These are phyloP conservation scores for Neopelma chrysocephalum DNA, from an alignment of 2,797 vertebrate genomes.

Conservation along the genomic window DNA sequence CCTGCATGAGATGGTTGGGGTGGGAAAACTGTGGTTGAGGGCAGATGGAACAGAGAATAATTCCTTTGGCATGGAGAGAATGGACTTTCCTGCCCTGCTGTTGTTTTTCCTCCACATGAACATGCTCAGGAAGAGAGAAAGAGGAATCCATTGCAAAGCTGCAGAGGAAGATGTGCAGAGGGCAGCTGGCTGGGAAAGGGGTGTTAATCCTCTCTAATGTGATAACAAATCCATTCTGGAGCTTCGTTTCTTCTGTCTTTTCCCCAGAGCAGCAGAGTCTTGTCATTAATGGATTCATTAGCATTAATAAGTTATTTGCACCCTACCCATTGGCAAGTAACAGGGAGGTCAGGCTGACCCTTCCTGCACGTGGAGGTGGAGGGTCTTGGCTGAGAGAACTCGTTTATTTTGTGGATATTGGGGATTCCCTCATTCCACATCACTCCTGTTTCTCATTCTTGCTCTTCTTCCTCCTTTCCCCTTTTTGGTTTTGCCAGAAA, in stretches of 20 bases:
- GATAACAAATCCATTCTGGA: not conserved
- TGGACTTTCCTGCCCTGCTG: not conserved
- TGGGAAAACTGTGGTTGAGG: not conserved
- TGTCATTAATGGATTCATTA: not conserved
- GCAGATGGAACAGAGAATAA: not conserved
- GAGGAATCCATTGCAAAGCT: not conserved
- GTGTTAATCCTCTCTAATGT: conserved; percentile 13
- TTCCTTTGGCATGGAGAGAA: not conserved
- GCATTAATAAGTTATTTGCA: not conserved
- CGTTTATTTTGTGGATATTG: not conserved
- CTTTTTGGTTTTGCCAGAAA: not conserved
- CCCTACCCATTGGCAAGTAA: not conserved
- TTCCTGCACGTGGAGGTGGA: not conserved
- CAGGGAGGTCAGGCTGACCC: not conserved
- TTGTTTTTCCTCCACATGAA: not conserved
- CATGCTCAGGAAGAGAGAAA: fast-evolving
- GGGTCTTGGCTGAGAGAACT: not conserved
- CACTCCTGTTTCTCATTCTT: not conserved
- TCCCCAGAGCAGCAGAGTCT: not conserved
- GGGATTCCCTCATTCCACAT: not conserved
- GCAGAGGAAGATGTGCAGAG: not conserved
- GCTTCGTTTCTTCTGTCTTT: not conserved
- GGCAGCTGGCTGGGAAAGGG: not conserved
- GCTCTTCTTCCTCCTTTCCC: not conserved
- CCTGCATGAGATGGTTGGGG: not conserved